These are phyloP conservation scores for Parthenolecanium corni DNA, from an alignment of 2,888 invertebrate genomes.

Conservation along the genomic window DNA sequence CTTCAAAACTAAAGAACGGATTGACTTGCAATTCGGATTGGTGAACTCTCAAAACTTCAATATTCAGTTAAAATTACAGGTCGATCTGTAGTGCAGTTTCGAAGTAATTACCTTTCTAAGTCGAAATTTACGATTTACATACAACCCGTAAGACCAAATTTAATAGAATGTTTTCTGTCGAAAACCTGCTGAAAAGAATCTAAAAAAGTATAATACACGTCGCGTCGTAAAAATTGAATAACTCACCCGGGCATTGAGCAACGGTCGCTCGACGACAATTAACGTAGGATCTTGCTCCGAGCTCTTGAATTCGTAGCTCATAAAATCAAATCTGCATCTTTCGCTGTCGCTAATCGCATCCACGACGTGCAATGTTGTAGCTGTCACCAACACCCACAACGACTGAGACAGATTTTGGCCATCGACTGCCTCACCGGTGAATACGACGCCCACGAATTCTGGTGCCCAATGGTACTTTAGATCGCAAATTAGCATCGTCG, in stretches of 20 bases:
- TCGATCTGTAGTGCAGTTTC: too few relatives aligned
- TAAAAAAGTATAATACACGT: too few relatives aligned
- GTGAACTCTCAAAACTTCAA: too few relatives aligned
- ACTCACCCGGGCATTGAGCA: background rate
- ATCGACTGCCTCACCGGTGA: slow-evolving; percentile 4
- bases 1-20: too few relatives aligned
- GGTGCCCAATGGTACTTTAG: slow-evolving; percentile 10
- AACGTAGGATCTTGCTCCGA: slow-evolving; percentile 8
- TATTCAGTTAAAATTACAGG: too few relatives aligned
- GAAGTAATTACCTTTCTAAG: too few relatives aligned
- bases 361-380: background rate
- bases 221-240: too few relatives aligned
- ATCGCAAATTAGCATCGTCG: slow-evolving; percentile 9
- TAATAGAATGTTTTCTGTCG: too few relatives aligned
- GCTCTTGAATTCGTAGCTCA: slow-evolving; percentile 1
- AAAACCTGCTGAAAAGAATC: too few relatives aligned
- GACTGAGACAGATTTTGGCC: slow-evolving; percentile 2
- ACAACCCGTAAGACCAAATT: too few relatives aligned
- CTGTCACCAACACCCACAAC: slow-evolving; percentile 5
- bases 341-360: background rate
- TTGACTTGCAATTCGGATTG: too few relatives aligned
- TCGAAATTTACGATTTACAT: too few relatives aligned
- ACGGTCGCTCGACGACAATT: slow-evolving; percentile 3
- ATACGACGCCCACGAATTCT: background rate
- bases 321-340: background rate